phyloP scores from a whole-genome alignment of 2,888 invertebrate species.

The Liopterus haemorrhoidalis region DNA sequence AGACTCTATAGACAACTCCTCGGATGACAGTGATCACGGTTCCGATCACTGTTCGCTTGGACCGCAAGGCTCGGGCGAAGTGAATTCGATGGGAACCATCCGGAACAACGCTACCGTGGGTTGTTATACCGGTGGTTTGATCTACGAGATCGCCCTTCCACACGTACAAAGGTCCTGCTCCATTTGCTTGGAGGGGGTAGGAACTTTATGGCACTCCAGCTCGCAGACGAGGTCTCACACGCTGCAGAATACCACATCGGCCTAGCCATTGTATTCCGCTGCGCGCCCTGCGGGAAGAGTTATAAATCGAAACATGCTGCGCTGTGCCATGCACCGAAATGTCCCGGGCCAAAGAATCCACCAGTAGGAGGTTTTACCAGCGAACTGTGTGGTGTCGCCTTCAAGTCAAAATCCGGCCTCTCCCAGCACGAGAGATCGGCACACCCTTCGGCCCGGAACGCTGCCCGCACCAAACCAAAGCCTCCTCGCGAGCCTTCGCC shows the following conservation, averaged over 20 bases:
- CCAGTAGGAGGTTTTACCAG: slow-evolving; percentile 7
- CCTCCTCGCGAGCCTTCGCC: background rate
- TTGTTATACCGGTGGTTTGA: no score
- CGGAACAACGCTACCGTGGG: no score
- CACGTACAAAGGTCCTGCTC: no score
- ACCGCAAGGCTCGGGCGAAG: no score
- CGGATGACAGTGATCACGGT: no score
- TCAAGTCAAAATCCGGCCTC: slow-evolving; percentile 9
- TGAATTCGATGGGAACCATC: no score
- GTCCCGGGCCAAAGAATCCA: slow-evolving; percentile 15
- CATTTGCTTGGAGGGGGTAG: no score
- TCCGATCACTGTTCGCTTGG: no score
- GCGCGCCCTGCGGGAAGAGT: slow-evolving; percentile 20
- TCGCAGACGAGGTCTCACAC: slow-evolving; percentile 22
- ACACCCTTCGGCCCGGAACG: slow-evolving; percentile 16
- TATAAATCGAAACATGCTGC: slow-evolving; percentile 24
- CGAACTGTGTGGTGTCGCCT: slow-evolving; percentile 5
- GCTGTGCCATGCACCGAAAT: slow-evolving; percentile 27
- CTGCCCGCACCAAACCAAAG: slow-evolving; percentile 10
- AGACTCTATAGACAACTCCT: no score
- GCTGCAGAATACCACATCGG: slow-evolving; percentile 12
- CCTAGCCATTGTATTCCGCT: slow-evolving; percentile 9
- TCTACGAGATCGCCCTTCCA: no score
- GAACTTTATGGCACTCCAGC: slow-evolving; percentile 22
- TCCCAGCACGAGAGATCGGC: slow-evolving; percentile 15